Conservation (phyloP, 2,888 invertebrate genomes). For the Dryococelus australis region DNA sequence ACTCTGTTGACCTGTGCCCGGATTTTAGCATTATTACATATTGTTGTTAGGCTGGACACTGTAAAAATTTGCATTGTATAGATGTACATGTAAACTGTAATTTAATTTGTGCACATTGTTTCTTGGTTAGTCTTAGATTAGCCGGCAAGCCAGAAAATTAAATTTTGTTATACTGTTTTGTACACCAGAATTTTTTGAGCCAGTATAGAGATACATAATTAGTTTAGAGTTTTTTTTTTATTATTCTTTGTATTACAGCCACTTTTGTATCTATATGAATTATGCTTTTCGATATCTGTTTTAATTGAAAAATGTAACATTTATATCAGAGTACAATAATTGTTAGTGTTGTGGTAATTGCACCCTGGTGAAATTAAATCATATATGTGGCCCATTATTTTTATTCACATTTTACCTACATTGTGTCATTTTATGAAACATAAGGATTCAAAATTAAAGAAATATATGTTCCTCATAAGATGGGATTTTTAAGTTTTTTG, state of each 20-base stretch:
- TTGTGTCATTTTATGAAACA: background rate
- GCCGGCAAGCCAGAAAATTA: background rate
- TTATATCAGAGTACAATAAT: background rate
- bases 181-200: background rate
- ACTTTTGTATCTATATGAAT: background rate
- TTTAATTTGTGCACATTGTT: background rate
- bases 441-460: background rate
- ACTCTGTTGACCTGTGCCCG: background rate
- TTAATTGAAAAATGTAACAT: background rate
- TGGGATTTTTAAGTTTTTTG: background rate
- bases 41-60: constrained; percentile 8
- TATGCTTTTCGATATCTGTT: background rate
- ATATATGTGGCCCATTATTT: background rate
- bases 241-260: background rate
- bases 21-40: background rate
- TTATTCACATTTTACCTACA: background rate
- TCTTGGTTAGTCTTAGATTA: background rate
- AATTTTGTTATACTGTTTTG: background rate
- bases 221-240: background rate
- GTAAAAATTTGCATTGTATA: background rate
- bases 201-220: background rate
- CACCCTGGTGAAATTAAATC: background rate
- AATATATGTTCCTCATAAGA: background rate
- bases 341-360: background rate
- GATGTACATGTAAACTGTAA: background rate